phyloP scores from a whole-genome alignment of 2,888 invertebrate species.

The Oligia latruncula region DNA sequence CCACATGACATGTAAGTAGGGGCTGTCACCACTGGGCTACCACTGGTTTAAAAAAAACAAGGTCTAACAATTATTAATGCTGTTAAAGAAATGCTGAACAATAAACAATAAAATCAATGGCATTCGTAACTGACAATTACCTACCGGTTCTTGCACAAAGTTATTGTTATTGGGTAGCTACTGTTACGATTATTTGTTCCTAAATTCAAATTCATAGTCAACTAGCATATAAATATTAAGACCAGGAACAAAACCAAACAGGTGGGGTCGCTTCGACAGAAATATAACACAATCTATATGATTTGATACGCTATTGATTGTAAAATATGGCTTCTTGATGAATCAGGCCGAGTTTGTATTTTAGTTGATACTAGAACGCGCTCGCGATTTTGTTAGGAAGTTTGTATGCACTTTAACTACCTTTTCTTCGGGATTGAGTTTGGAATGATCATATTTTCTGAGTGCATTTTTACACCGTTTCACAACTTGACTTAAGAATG shows the following conservation, averaged over 20 bases:
- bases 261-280: constrained; percentile 50
- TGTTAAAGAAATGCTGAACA: constrained; percentile 9
- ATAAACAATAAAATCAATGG: constrained; percentile 28
- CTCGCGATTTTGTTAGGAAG: background rate
- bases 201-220: constrained; percentile 47
- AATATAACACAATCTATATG: constrained; percentile 44
- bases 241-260: constrained; percentile 55
- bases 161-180: constrained; percentile 53
- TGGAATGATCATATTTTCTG: background rate
- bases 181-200: constrained; percentile 43
- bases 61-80: background rate
- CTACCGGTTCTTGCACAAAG: constrained; percentile 30
- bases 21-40: no score
- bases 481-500: no score
- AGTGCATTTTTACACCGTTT: background rate
- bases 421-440: background rate
- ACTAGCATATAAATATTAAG: constrained; percentile 53
- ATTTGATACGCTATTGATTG: constrained; percentile 60
- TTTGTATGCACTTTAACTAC: background rate
- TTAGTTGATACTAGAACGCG: background rate
- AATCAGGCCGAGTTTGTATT: constrained; percentile 17
- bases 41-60: no score
- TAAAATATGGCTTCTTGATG: constrained; percentile 64
- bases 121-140: constrained; percentile 11
- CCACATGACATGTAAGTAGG: no score